Evolutionary conservation across 2,113 vertebrate species (phyloP), one percentile per base, ranked within the genome.

Genomic region (Tylochromis polylepis): DNA sequence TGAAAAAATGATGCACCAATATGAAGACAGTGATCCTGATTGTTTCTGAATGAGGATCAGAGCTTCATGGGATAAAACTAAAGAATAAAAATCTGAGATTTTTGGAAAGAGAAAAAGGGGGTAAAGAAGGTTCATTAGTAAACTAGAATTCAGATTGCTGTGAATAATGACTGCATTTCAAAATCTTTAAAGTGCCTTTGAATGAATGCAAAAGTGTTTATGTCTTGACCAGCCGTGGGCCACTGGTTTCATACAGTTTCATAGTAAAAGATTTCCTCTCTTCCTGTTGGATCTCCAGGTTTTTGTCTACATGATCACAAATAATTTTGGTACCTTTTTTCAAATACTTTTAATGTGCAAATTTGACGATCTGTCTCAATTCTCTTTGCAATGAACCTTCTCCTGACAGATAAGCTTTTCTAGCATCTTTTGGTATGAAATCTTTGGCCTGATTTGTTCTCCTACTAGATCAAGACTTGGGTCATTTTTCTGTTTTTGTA

Each of bases 11-110:
- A 93, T 89, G 80, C 49, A 82, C 87, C 81, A 60, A 83, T 85
- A 43, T 81, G 92, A 92, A 95, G 92, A 85, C 86, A 80, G 81
- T 88, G 94, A 94, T 95, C 91, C 90, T 86, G 92, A 91, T 93
- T 85, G 80, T 31, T 79, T 75, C 18, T 60, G 65, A 94, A 92
- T 85, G 87, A 94, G 95, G 95, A 94, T 91, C 95, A 95, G 53
- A 93, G 93, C 88, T 96, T 97, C 96, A 97, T 96, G 97, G 96
- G 86, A 97, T 95, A 94, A 97, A 98, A 97, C 97, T 97, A 97
- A 97, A 97, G 95, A 96, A 97, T 96, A 98, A 96, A 96, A 97
- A 97, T 97, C 97, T 98, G 95, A 94, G 95, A 89, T 94, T 95
- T 96, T 95, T 95, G 95, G 89, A 95, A 87, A 95, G 92, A 89